Evolutionary conservation across 2,113 vertebrate species (phyloP).

Genomic region (Panurus biarmicus): DNA sequence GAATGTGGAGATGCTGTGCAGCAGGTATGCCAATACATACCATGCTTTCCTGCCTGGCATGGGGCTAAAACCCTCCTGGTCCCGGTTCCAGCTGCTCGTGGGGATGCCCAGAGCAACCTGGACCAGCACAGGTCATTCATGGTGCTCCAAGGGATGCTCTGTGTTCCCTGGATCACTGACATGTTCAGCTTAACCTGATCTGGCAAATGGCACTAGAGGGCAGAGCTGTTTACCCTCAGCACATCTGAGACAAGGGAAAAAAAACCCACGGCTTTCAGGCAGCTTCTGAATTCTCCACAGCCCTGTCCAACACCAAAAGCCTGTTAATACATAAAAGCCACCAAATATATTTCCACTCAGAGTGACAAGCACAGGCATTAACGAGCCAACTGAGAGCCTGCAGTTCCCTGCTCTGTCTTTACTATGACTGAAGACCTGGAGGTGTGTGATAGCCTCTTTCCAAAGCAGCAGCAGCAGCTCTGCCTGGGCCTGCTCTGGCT

Average conservation of each 20-base stretch:
- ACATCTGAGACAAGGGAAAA: not conserved
- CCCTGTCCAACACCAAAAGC: not conserved
- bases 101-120: not conserved
- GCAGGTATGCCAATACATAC: not conserved
- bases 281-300: not conserved
- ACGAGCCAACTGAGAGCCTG: accelerated
- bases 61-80: not conserved
- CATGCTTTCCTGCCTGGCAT: not conserved
- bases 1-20: not conserved
- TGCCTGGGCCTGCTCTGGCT: not conserved
- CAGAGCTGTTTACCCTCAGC: constrained; percentile 22
- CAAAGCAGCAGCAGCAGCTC: not conserved
- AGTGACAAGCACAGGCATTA: not conserved
- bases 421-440: not conserved
- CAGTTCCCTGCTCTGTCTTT: not conserved
- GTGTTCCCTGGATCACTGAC: not conserved
- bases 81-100: not conserved
- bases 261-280: not conserved
- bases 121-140: not conserved
- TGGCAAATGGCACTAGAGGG: constrained; percentile 26
- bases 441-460: not conserved
- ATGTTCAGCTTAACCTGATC: not conserved
- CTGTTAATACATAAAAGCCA: not conserved
- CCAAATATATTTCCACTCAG: not conserved
- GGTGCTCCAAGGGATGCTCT: not conserved